Base-by-base conservation (phyloP, 1,140 invertebrate genomes). In the Atta texana region DNA sequence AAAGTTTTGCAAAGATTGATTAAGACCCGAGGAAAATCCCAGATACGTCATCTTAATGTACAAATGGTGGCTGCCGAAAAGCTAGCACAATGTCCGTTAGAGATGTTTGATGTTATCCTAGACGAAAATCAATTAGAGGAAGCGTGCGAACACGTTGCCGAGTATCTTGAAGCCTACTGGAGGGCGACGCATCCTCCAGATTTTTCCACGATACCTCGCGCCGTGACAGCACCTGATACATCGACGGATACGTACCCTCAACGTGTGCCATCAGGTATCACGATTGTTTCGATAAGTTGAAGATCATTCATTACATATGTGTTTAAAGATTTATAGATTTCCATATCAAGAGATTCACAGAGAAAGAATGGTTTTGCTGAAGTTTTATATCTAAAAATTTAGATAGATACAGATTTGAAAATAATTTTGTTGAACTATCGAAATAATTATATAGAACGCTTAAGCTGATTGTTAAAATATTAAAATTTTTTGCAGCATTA, bases 41-140 rank as follows among this genome's bases (percentile, higher is more conserved):
- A 99, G 96, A 97, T 97, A 87, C 97, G 99, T 92, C 99, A 99
- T 96, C 97, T 99, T 92, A 99, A 99, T 94, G 99, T 99, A 89
- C 99, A 99, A 96, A 98, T 99, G 98, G 99, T 99, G 85, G 99
- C 99, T 44, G 99, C 99, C 63, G 99, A 99, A 95, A 99, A 99
- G 95, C 96, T 99, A 93, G 97, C 98, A 76, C 99, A 99, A 95
- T 99, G 99, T 96, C 98, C 98, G 88, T 97, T 97, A 21, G 99
- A 99, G 94, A 99, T 99, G 98, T 99, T 99, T 96, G 99, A 99
- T 95, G 98, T 99, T 55, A 98, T 99, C 85, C 96, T 99, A 87
- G 99, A 99, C 94, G 99, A 99, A 94, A 99, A 99, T 95, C 99
- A 99, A 94, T 95, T 98, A 87, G 99, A 99, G 95, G 99, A 99